phyloP scores from a whole-genome alignment of 1,140 invertebrate species.

The Dreissena polymorpha region DNA sequence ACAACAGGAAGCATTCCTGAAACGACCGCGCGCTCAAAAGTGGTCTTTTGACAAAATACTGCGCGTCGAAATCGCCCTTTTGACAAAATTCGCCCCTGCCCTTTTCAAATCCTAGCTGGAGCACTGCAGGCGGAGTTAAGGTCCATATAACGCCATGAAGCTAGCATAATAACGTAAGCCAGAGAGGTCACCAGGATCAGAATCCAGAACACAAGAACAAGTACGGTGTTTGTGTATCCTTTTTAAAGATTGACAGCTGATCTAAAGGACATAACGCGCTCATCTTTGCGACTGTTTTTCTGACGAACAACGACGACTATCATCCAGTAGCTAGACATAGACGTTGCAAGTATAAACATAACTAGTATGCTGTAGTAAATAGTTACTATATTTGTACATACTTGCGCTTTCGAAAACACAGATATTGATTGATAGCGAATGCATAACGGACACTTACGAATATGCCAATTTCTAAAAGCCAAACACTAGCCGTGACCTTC shows the following conservation, averaged over 20 bases:
- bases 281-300: not conserved
- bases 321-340: not conserved
- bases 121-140: no score
- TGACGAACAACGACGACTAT: constrained; percentile 33
- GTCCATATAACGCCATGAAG: not conserved
- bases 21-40: no score
- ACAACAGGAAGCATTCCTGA: no score
- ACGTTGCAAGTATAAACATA: not conserved
- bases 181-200: not conserved
- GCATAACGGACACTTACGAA: constrained; percentile 20
- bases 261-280: no score
- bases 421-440: not conserved
- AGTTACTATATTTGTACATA: constrained; percentile 18
- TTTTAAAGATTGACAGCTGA: no score
- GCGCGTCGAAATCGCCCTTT: no score
- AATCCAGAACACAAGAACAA: constrained; percentile 15
- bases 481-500: not conserved
- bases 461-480: not conserved
- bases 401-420: not conserved
- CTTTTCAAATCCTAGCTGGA: no score
- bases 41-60: no score
- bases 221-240: constrained; percentile 22
- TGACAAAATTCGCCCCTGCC: no score
- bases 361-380: constrained; percentile 9
- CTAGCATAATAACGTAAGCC: not conserved